Percentiles rank a stretch among this genome's conserved stretches.
Conservation (phyloP, 1,140 invertebrate species). For the Nasonia giraulti region DNA sequence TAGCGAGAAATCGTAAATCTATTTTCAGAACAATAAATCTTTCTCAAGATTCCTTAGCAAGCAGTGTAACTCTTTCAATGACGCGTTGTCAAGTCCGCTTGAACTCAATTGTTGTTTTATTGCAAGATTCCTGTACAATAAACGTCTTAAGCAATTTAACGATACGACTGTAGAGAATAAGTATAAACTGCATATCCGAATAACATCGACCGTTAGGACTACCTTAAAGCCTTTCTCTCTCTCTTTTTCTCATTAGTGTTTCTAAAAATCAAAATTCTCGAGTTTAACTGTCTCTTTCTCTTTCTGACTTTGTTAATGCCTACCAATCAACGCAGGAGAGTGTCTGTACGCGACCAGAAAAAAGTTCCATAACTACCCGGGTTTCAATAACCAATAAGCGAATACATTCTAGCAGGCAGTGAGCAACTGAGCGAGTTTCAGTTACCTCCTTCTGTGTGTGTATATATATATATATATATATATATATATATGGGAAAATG, state of each 20-base stretch:
- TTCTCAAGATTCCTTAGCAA: neutral
- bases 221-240: neutral
- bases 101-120: neutral
- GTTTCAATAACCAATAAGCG: constrained; percentile 38
- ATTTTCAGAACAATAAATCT: neutral
- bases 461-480: neutral
- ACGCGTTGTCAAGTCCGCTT: neutral
- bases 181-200: too few relatives aligned
- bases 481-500: neutral
- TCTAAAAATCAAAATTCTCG: neutral
- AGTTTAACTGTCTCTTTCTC: constrained; percentile 27
- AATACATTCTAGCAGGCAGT: neutral
- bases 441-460: neutral
- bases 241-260: neutral
- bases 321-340: constrained; percentile 67
- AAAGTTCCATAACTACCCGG: constrained; percentile 60
- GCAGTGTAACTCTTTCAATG: neutral
- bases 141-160: too few relatives aligned
- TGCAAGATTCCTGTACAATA: neutral
- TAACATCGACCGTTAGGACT: neutral
- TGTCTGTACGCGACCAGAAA: constrained; percentile 67
- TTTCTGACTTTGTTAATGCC: constrained; percentile 57
- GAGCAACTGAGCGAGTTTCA: neutral
- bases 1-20: neutral
- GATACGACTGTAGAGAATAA: too few relatives aligned